Conservation (phyloP, 2,888 invertebrate species). For the Seira ritae region DNA sequence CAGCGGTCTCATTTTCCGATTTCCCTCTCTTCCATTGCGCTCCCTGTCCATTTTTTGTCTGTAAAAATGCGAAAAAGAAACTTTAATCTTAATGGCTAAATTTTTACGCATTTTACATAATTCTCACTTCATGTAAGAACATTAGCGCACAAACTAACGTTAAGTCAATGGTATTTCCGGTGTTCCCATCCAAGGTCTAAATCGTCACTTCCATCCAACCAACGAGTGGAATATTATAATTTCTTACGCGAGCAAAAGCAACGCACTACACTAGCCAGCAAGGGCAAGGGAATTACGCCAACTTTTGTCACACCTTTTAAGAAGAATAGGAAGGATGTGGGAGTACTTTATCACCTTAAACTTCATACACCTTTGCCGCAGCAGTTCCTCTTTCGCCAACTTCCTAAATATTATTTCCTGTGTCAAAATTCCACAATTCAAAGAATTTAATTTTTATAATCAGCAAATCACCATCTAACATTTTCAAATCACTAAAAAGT, state of each 20-base stretch:
- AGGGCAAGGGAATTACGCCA: neutral
- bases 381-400: neutral
- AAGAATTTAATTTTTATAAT: too few relatives aligned
- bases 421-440: neutral
- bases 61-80: neutral
- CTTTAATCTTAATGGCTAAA: neutral
- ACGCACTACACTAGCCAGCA: neutral
- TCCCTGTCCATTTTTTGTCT: neutral
- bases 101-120: neutral
- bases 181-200: neutral
- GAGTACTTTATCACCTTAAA: neutral
- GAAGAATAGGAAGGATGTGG: neutral
- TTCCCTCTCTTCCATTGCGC: neutral
- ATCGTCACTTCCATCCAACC: neutral
- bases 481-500: neutral
- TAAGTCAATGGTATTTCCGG: neutral
- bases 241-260: too few relatives aligned
- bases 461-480: too few relatives aligned
- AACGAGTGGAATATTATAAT: neutral
- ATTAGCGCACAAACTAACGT: neutral
- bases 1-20: slow-evolving; percentile 35
- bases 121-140: too few relatives aligned
- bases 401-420: neutral
- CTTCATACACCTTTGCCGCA: neutral
- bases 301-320: slow-evolving; percentile 3